Evolutionary conservation across 2,888 invertebrate genomes (phyloP).

Genomic region (Eristalinus sepulchralis): DNA sequence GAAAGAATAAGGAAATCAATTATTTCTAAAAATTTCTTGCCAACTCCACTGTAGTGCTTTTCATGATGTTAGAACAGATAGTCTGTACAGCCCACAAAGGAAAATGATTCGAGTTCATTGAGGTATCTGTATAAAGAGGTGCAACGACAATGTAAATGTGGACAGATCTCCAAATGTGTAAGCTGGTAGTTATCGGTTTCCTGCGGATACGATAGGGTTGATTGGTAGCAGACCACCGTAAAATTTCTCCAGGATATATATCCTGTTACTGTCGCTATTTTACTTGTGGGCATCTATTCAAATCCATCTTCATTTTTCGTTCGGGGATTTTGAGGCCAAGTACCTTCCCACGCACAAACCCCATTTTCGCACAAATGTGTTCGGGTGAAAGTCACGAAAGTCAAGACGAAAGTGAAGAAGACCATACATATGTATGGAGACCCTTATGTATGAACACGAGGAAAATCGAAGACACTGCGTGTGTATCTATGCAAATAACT

Average conservation of each 20-base stretch:
- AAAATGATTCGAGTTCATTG: no score
- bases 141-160: no score
- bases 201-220: not conserved
- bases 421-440: no score
- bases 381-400: not conserved
- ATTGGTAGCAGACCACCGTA: not conserved
- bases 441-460: not conserved
- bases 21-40: no score
- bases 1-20: no score
- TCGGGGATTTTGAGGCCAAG: not conserved
- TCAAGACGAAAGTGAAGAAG: not conserved
- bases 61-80: no score
- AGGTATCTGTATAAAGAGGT: no score
- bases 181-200: not conserved
- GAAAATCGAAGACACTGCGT: not conserved
- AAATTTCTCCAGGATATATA: not conserved
- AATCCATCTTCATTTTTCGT: conserved; percentile 9
- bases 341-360: not conserved
- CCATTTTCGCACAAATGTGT: not conserved
- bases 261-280: not conserved
- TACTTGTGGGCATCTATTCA: conserved; percentile 21
- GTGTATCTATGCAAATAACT: not conserved
- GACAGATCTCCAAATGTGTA: conserved; percentile 2
- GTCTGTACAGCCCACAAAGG: no score
- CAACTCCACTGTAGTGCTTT: no score